Conservation (phyloP, 2,797 vertebrate genomes). For the Zalophus californianus region DNA sequence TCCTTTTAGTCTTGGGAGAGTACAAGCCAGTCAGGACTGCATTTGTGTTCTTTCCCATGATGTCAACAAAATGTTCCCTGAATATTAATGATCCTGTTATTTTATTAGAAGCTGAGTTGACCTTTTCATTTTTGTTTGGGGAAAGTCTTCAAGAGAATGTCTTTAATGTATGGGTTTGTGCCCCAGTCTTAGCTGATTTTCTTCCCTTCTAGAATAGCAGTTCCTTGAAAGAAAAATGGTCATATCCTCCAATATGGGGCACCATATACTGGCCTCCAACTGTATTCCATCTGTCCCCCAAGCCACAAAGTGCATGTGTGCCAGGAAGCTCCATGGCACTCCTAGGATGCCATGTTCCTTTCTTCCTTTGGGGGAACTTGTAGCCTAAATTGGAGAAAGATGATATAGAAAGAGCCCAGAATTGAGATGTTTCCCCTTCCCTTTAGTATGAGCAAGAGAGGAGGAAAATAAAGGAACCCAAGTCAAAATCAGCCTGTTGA, state of each 20-base stretch:
- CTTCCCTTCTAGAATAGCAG: background rate
- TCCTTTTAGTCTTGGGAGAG: background rate
- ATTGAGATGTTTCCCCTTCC: background rate
- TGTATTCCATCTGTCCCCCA: background rate
- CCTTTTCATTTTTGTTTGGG: slow-evolving; percentile 62
- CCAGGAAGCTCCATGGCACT: background rate
- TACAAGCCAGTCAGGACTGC: background rate
- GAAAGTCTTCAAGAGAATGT: background rate
- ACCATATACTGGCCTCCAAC: background rate
- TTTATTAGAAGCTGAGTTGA: slow-evolving; percentile 21
- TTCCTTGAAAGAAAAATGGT: background rate
- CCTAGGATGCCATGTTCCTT: background rate
- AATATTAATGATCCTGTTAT: slow-evolving; percentile 52
- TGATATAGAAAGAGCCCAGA: background rate
- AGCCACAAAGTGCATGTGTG: background rate
- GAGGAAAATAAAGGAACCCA: background rate
- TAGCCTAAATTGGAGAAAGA: background rate
- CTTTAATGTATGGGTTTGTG: background rate
- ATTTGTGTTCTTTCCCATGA: slow-evolving; percentile 25
- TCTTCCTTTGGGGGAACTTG: background rate
- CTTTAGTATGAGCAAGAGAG: background rate
- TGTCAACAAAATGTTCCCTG: background rate
- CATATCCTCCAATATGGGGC: background rate
- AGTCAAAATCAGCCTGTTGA: background rate
- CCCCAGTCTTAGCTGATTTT: background rate